phyloP scores from a whole-genome alignment of 2,113 vertebrate genomes.

The Elephantulus edwardii region DNA sequence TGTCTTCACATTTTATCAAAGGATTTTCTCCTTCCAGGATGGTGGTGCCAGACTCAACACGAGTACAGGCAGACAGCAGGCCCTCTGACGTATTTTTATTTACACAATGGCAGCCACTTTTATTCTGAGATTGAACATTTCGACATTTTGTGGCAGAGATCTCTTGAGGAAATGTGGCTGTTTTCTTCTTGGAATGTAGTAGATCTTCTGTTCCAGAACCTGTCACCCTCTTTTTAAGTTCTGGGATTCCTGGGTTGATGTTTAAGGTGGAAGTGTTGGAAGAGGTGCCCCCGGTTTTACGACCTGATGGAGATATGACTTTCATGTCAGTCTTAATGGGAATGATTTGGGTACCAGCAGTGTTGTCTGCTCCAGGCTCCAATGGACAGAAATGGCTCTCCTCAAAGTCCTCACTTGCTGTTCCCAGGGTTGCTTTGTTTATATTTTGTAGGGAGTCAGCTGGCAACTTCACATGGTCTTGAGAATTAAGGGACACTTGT shows the following conservation, averaged over 20 bases:
- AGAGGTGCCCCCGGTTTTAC: constrained; percentile 50
- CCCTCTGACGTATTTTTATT: not conserved
- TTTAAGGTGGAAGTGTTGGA: not conserved
- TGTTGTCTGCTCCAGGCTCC: not conserved
- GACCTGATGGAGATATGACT: constrained; percentile 51
- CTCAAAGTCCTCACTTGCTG: constrained; percentile 22
- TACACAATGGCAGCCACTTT: not conserved
- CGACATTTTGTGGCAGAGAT: not conserved
- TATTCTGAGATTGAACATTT: constrained; percentile 44
- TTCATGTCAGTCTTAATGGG: not conserved
- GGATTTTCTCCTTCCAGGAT: not conserved
- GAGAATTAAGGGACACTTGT: constrained; percentile 63
- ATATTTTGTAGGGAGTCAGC: not conserved
- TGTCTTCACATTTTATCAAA: constrained; percentile 34
- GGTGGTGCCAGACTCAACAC: constrained; percentile 21
- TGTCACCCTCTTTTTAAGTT: not conserved
- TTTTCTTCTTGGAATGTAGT: constrained; percentile 37
- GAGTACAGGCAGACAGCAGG: not conserved
- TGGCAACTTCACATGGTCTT: constrained; percentile 42
- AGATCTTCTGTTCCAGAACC: not conserved
- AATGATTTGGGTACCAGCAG: constrained; percentile 32
- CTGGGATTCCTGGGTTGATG: constrained; percentile 40
- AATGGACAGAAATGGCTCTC: constrained; percentile 15
- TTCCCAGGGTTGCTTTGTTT: constrained; percentile 41
- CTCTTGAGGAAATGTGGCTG: constrained; percentile 18